Evolutionary conservation across 2,113 vertebrate species (phyloP), one percentile per base, ranked within the genome.

Genomic region (Onychostoma macrolepis): DNA sequence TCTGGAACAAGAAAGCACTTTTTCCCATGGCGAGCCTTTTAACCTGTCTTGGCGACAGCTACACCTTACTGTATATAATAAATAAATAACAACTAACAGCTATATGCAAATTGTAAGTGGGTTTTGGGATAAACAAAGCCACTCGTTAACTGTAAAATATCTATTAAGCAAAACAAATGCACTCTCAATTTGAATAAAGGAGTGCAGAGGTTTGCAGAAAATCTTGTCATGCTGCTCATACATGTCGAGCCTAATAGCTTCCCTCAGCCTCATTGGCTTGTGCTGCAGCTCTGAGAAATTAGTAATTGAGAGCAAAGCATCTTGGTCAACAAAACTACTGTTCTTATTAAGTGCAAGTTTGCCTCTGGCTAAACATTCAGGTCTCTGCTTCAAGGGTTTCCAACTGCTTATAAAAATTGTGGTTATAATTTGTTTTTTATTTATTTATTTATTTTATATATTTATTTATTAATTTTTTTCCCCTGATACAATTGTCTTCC

Each of bases 111-210:
- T 82, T 48, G 24, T 61, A 63, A 43, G 36, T 24, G 21, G 69
- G 72, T 53, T 67, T 15, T 28, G 38, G 36, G 48, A 72, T 19
- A 87, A 53, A 84, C 77, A 86, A 85, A 82, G 71, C 43, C 36
- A 50, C 65, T 30, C 24, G 6, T 72, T 84, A 80, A 84, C 56
- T 43, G 77, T 77, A 86, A 85, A 89, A 87, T 81, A 74, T 67
- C 58, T 82, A 85, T 90, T 84, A 74, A 87, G 53, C 36, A 76
- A 74, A 90, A 85, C 72, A 83, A 85, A 85, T 77, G 85, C 85
- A 88, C 89, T 88, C 69, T 65, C 83, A 86, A 83, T 89, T 76
- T 86, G 84, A 65, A 56, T 85, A 83, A 87, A 82, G 15, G 86
- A 71, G 41, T 88, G 33, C 26, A 67, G 50, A 15, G 6, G 26